Percentiles rank a stretch among this genome's conserved stretches.
phyloP scores from a whole-genome alignment of 1,140 invertebrate species.

The Oscheius sp. region DNA sequence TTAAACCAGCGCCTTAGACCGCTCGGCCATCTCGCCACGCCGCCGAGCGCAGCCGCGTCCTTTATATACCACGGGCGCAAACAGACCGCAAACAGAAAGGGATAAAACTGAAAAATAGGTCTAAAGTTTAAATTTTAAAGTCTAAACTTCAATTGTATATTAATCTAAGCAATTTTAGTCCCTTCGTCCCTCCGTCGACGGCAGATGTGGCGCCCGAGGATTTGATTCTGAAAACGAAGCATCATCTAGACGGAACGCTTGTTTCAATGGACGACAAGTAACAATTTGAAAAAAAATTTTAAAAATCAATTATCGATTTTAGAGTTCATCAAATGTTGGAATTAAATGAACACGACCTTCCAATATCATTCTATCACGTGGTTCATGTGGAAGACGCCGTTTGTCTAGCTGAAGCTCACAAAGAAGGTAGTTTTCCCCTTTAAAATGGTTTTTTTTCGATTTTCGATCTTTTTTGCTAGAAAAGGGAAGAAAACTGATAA shows the following conservation, averaged over 20 bases:
- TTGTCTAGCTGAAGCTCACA: conserved; percentile 96
- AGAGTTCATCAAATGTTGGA: conserved; percentile 90
- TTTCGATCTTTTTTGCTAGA: neutral
- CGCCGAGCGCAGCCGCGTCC: too few species aligned
- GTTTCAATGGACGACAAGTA: conserved; percentile 93
- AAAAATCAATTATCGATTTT: conserved; percentile 59
- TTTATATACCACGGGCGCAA: too few species aligned
- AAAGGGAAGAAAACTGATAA: neutral
- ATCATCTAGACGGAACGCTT: conserved; percentile 89
- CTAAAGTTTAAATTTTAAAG: too few species aligned
- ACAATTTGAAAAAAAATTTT: neutral
- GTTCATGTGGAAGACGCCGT: conserved; percentile 94
- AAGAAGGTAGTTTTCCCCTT: conserved; percentile 85
- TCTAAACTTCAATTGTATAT: too few species aligned
- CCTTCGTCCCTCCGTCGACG: conserved; percentile 88
- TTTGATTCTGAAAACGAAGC: conserved; percentile 97
- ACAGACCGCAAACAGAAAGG: too few species aligned
- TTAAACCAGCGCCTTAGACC: conserved; percentile 99
- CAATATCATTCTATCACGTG: conserved; percentile 80
- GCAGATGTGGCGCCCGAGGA: conserved; percentile 86
- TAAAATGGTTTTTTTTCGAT: neutral
- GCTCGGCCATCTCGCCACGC: neutral
- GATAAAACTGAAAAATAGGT: too few species aligned
- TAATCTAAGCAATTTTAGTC: conserved; percentile 70
- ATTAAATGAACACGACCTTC: conserved; percentile 85